Base-by-base conservation (phyloP, 2,888 invertebrate genomes). In the Caenorhabditis angaria region DNA sequence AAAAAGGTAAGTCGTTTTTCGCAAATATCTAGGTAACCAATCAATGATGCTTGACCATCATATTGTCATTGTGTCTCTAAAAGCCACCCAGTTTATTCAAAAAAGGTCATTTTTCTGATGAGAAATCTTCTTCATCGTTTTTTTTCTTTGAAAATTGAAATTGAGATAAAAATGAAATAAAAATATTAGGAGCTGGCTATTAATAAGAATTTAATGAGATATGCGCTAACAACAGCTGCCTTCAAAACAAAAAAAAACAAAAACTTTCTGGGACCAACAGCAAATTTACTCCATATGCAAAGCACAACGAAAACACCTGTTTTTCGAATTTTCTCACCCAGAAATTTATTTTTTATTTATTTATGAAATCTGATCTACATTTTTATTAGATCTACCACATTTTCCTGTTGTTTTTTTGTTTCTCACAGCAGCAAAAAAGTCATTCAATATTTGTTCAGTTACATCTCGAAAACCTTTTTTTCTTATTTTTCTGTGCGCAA, bases 1-100 rank as follows among this genome's bases (percentile, higher is more conserved):
- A 41, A 41, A 41, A 41, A 41, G 41, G 41, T 41, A 18, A 41
- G 41, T 41, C 41, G 41, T 41, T 41, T 41, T 41, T 41, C 41
- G 41, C 10, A 41, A n/a, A n/a, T n/a, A 70, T 70, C 64, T 70
- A 70, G 69, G 69, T 70, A 70, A 70, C 64, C 64, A 61, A 70
- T 64, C 60, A 70, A 70, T 70, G 69, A 64, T 70, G 64, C 64
- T 64, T 10, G 48, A 64, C 69, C 61, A 53, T 28, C 61, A 61
- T 51, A 70, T 70, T 51, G 57, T 58, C 47, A 65, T 70, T 70
- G 69, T 68, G 50, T 5, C 62, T 25, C 29, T 29, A 48, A 4
- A 32, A 48, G 47, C 60, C n/a, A n/a, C n/a, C n/a, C n/a, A n/a
- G n/a, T 41, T 41, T 41, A 18, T 18, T 12, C 10, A 41, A 41